A percentile compares a stretch with the other conserved stretches of the same genome.
These are phyloP conservation scores for Nannobrachium achirus DNA, from an alignment of 2,113 vertebrate genomes.

Conservation along the genomic window DNA sequence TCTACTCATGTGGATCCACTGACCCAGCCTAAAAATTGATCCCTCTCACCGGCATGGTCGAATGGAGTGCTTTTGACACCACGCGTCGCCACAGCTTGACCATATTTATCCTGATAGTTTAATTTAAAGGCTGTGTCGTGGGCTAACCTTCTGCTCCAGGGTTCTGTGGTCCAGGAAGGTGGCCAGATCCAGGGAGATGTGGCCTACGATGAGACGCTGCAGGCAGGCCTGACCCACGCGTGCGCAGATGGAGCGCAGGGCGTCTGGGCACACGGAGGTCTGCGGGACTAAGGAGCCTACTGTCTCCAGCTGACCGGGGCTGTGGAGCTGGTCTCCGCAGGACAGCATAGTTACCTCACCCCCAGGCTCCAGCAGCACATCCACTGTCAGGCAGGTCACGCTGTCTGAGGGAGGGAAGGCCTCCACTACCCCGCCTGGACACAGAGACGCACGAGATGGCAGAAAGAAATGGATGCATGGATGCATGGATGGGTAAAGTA, in stretches of 20 bases:
- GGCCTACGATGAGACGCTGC: conserved; percentile 79
- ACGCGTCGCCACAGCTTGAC: conserved; percentile 11
- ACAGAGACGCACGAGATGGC: conserved; percentile 3
- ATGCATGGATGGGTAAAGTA: conserved; percentile 1
- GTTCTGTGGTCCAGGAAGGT: conserved; percentile 82
- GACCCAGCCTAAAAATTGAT: conserved; percentile 68
- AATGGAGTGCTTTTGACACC: conserved; percentile 36
- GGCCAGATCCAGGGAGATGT: conserved; percentile 86
- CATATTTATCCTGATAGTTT: conserved; percentile 14
- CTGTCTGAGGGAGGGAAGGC: conserved; percentile 82
- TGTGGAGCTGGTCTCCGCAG: conserved; percentile 86
- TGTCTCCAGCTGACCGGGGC: conserved; percentile 76
- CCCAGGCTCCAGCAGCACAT: conserved; percentile 87
- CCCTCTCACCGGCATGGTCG: conserved; percentile 51
- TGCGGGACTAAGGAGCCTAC: conserved; percentile 85
- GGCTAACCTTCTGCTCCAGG: conserved; percentile 85
- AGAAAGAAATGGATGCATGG: not conserved
- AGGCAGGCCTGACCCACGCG: conserved; percentile 83
- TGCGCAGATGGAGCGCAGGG: conserved; percentile 78
- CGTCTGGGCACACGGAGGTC: conserved; percentile 78
- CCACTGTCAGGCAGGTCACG: conserved; percentile 85
- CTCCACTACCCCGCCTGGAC: conserved; percentile 87
- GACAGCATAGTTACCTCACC: conserved; percentile 82
- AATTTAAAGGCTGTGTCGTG: conserved; percentile 16
- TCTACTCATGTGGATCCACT: conserved; percentile 63